phyloP scores from a whole-genome alignment of 2,113 vertebrate genomes.

The Lasiurus borealis region DNA sequence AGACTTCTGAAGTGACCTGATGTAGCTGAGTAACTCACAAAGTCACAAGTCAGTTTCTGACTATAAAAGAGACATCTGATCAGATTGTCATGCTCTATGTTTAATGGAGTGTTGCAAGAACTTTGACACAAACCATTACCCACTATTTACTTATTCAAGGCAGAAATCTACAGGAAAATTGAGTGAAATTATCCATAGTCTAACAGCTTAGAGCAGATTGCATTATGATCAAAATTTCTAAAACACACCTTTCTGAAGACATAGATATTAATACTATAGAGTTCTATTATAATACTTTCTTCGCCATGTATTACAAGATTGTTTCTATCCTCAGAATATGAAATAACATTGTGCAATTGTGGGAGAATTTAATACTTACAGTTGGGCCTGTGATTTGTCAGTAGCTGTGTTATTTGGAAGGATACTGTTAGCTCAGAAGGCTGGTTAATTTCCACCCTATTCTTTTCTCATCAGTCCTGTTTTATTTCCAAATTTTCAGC shows the following conservation, averaged over 20 bases:
- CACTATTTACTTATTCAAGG: conserved; percentile 94
- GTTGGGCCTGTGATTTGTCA: conserved; percentile 20
- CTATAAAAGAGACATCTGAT: conserved; percentile 93
- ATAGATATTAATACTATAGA: conserved; percentile 77
- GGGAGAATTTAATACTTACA: neutral
- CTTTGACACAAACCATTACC: conserved; percentile 96
- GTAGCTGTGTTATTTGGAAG: conserved; percentile 65
- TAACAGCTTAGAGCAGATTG: conserved; percentile 87
- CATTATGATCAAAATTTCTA: conserved; percentile 86
- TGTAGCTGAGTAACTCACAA: conserved; percentile 87
- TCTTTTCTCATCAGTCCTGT: conserved; percentile 35
- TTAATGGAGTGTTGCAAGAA: conserved; percentile 95
- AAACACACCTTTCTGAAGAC: conserved; percentile 82
- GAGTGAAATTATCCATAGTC: conserved; percentile 90
- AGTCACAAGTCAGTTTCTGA: conserved; percentile 88
- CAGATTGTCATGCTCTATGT: conserved; percentile 92
- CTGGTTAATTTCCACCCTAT: conserved; percentile 62
- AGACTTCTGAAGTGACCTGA: conserved; percentile 88
- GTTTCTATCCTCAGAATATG: conserved; percentile 70
- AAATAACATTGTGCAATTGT: conserved; percentile 35
- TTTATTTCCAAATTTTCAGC: conserved; percentile 47
- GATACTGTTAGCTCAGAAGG: conserved; percentile 48
- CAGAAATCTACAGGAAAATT: conserved; percentile 90
- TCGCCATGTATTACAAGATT: conserved; percentile 75
- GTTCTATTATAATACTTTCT: conserved; percentile 78